phyloP scores from a whole-genome alignment of 2,113 vertebrate genomes.

The Cryptotis parvus region DNA sequence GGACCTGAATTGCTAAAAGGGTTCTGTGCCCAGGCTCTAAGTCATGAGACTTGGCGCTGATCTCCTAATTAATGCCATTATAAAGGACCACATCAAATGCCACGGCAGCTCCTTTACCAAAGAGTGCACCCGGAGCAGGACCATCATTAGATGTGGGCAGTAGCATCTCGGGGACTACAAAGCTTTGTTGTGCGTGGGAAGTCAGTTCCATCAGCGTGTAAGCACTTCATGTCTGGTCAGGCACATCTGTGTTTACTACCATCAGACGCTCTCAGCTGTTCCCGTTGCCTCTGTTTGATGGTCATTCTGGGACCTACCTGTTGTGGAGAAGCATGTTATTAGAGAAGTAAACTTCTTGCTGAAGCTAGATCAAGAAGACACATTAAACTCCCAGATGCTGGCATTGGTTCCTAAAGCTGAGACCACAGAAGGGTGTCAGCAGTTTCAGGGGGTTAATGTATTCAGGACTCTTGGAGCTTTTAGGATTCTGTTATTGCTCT shows the following conservation, averaged over 20 bases:
- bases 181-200: background rate
- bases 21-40: slow-evolving; percentile 22
- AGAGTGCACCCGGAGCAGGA: background rate
- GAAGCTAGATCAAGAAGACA: slow-evolving; percentile 57
- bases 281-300: background rate
- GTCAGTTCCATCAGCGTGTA: slow-evolving; percentile 45
- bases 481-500: slow-evolving; percentile 49
- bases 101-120: slow-evolving; percentile 16
- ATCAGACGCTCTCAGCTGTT: slow-evolving; percentile 55
- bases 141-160: background rate
- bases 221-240: slow-evolving; percentile 71
- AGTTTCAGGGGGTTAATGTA: slow-evolving; percentile 62
- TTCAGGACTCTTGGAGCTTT: slow-evolving; percentile 64
- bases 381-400: slow-evolving; percentile 27
- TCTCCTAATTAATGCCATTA: slow-evolving; percentile 41
- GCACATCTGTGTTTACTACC: slow-evolving; percentile 67
- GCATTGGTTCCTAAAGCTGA: slow-evolving; percentile 60
- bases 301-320: slow-evolving; percentile 56
- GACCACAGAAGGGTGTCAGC: background rate
- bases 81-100: background rate
- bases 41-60: slow-evolving; percentile 10
- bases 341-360: slow-evolving; percentile 55
- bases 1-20: slow-evolving; percentile 63
- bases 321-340: slow-evolving; percentile 47
- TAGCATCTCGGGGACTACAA: slow-evolving; percentile 8